Conservation (phyloP, 2,113 vertebrate species). For the Thomomys bottae region DNA sequence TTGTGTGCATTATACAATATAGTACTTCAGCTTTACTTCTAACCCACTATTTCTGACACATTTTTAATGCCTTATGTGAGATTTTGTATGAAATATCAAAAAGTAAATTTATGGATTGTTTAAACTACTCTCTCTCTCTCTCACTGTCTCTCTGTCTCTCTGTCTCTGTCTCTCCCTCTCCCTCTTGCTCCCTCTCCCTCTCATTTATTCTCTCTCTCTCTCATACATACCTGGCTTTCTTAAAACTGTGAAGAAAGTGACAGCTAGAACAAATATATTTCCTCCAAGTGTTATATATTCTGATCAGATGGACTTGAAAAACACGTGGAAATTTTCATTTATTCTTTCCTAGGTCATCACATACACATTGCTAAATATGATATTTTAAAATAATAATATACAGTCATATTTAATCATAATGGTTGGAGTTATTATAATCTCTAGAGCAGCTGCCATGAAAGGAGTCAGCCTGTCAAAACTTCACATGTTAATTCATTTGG, state of each 20-base stretch:
- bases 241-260: background rate
- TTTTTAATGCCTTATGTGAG: background rate
- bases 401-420: background rate
- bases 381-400: background rate
- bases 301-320: background rate
- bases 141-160: too few relatives aligned
- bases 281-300: background rate
- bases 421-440: background rate
- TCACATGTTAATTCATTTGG: background rate
- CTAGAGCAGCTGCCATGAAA: background rate
- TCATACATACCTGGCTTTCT: background rate
- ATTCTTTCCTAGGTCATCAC: background rate
- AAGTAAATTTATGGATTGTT: background rate
- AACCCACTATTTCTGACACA: background rate
- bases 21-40: too few relatives aligned
- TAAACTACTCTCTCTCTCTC: background rate
- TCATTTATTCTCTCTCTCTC: too few relatives aligned
- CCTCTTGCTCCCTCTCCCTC: too few relatives aligned
- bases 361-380: background rate
- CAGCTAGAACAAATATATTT: background rate
- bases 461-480: background rate
- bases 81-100: background rate
- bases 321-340: background rate
- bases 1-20: too few relatives aligned
- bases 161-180: too few relatives aligned